Conservation (phyloP, 2,888 invertebrate species). For the Heliconius erato region DNA sequence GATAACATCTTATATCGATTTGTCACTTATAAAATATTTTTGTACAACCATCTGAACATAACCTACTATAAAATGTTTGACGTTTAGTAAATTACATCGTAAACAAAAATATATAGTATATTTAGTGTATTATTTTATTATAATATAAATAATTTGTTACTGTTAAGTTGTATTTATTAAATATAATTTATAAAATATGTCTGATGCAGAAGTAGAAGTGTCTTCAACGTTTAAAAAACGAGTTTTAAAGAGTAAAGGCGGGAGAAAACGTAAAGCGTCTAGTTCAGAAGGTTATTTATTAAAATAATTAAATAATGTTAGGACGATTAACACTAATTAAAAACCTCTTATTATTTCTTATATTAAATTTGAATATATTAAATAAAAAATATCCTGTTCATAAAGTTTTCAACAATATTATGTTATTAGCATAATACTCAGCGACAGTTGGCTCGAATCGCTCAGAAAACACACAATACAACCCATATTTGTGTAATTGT, state of each 20-base stretch:
- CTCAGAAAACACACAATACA: no score
- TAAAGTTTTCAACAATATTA: no score
- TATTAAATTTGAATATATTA: no score
- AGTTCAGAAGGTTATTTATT: slow-evolving; percentile 77
- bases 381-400: no score
- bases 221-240: slow-evolving; percentile 88
- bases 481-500: no score
- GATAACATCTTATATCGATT: slow-evolving; percentile 16
- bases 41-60: slow-evolving; percentile 38
- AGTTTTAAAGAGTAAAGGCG: slow-evolving; percentile 85
- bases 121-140: background rate
- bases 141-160: background rate
- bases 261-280: slow-evolving; percentile 87
- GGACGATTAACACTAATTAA: no score
- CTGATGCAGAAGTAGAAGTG: slow-evolving; percentile 72
- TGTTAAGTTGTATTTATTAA: background rate
- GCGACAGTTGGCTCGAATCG: no score
- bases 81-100: background rate
- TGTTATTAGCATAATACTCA: no score
- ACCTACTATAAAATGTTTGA: slow-evolving; percentile 32
- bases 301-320: background rate
- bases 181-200: slow-evolving; percentile 63
- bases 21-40: background rate
- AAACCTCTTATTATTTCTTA: no score
- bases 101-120: background rate